Evolutionary conservation across 1,140 invertebrate species (phyloP).

Genomic region (Hyles euphorbiae): DNA sequence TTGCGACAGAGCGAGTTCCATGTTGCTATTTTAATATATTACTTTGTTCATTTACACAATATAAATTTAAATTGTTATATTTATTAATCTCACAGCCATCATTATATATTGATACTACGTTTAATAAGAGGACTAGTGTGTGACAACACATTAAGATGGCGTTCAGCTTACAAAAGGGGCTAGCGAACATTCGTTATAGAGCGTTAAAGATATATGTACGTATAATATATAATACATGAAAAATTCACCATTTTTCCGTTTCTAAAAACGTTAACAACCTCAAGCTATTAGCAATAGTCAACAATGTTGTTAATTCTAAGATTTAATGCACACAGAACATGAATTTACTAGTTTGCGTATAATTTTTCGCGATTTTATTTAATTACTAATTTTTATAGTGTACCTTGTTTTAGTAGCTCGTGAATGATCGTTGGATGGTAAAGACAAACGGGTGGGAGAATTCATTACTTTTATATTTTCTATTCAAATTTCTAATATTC

Average conservation of each 20-base stretch:
- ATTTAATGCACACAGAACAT: slow-evolving; percentile 68
- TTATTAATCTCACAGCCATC: slow-evolving; percentile 74
- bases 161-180: slow-evolving; percentile 68
- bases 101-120: slow-evolving; percentile 74
- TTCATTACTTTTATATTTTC: background rate
- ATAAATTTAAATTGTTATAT: slow-evolving; percentile 73
- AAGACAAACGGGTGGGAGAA: slow-evolving; percentile 4
- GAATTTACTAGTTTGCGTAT: slow-evolving; percentile 19
- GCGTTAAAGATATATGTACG: slow-evolving; percentile 50
- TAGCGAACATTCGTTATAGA: slow-evolving; percentile 70
- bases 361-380: slow-evolving; percentile 1
- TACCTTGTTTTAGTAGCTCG: slow-evolving; percentile 1
- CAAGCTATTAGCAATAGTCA: slow-evolving; percentile 76
- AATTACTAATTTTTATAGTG: background rate
- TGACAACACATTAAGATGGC: slow-evolving; percentile 68
- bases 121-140: slow-evolving; percentile 73
- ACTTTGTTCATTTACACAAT: slow-evolving; percentile 61
- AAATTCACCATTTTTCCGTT: slow-evolving; percentile 65
- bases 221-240: slow-evolving; percentile 70
- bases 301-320: slow-evolving; percentile 72
- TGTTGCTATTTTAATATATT: slow-evolving; percentile 50
- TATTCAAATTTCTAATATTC: too few species aligned
- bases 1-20: slow-evolving; percentile 46
- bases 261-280: slow-evolving; percentile 74
- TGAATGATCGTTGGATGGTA: background rate